Conservation (phyloP, 2,888 invertebrate genomes). For the Rhodophaea formosa region DNA sequence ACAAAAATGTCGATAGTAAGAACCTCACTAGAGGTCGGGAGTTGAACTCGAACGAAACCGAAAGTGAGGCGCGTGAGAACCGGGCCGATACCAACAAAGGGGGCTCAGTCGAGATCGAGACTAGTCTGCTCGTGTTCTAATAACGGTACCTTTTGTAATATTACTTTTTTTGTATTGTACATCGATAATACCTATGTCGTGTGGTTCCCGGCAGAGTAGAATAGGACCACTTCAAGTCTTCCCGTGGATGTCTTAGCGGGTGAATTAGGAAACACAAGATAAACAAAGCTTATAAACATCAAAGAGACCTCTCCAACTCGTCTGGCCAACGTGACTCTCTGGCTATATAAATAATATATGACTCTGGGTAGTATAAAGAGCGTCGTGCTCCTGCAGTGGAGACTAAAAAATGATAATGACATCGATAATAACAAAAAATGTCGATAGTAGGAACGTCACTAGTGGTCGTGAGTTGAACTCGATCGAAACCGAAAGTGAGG, state of each 20-base stretch:
- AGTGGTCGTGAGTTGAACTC: constrained; percentile 12
- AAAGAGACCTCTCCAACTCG: too few relatives aligned
- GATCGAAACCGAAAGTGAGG: constrained; percentile 19
- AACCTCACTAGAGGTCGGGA: constrained; percentile 14
- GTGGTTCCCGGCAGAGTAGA: too few relatives aligned
- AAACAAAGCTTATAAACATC: too few relatives aligned
- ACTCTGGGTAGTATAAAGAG: too few relatives aligned
- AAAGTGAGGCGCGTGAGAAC: constrained; percentile 22
- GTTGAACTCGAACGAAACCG: constrained; percentile 3
- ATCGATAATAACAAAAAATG: background rate
- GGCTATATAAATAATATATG: too few relatives aligned
- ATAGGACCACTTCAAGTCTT: too few relatives aligned
- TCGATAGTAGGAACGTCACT: background rate
- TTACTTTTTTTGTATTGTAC: background rate
- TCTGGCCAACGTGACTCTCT: too few relatives aligned
- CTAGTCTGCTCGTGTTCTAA: constrained; percentile 3
- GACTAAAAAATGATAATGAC: too few relatives aligned
- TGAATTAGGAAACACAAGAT: too few relatives aligned
- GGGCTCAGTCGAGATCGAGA: constrained; percentile 3
- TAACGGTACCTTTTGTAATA: background rate
- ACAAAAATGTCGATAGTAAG: background rate
- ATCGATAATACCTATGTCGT: too few relatives aligned
- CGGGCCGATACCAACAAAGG: background rate
- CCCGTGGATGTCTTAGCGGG: too few relatives aligned
- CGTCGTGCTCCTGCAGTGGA: too few relatives aligned